Conservation (phyloP, 2,888 invertebrate species). For the Stenichneumon culpator region DNA sequence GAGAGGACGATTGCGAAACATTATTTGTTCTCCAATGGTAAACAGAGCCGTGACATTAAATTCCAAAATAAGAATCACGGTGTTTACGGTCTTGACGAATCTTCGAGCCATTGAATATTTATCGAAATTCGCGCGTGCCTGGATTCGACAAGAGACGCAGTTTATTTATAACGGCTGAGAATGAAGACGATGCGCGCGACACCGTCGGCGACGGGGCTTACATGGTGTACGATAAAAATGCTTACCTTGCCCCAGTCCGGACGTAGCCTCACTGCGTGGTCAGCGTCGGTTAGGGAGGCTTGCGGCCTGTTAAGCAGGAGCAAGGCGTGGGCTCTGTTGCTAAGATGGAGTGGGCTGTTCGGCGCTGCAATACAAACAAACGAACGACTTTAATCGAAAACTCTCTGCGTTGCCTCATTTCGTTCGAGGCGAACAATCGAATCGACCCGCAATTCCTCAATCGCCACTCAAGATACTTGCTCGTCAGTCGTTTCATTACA, state of each 20-base stretch:
- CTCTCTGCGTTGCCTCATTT: background rate
- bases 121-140: background rate
- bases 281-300: conserved; percentile 89
- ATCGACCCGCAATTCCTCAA: background rate
- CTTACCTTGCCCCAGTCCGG: conserved; percentile 90
- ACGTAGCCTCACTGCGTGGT: conserved; percentile 87
- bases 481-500: too few species aligned
- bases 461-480: too few species aligned
- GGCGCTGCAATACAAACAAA: conserved; percentile 86
- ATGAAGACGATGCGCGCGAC: conserved; percentile 17
- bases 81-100: background rate
- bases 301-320: conserved; percentile 87
- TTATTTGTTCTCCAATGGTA: background rate
- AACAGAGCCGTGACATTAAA: background rate
- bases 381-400: conserved; percentile 4
- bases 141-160: background rate
- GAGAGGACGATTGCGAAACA: background rate
- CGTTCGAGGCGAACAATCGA: background rate
- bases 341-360: conserved; percentile 88
- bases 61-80: background rate
- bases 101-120: conserved; percentile 10
- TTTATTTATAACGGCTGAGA: conserved; percentile 22
- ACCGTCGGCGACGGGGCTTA: background rate
- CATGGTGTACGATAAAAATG: conserved; percentile 19
- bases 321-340: conserved; percentile 89